Evolutionary conservation across 2,888 invertebrate genomes (phyloP), one percentile per base, ranked within the genome.

Genomic region (Torymus texanus): DNA sequence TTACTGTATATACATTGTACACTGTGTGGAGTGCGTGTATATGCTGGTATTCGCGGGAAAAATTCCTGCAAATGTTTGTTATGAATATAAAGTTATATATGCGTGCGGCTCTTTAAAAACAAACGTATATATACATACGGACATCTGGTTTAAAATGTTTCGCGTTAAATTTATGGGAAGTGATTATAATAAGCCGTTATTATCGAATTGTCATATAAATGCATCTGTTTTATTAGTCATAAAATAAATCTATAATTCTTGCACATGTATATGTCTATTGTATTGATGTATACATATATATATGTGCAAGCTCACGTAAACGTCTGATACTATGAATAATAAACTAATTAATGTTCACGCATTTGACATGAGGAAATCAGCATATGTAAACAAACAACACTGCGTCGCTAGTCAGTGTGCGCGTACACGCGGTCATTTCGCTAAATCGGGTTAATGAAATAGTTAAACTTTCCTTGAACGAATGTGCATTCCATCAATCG

Each of bases 331-430:
- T 55, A 63, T 55, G 41, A 63, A 13, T 59, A 21, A 61, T 2
- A 29, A 18, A 61, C 13, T 53, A 18, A 61, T 75, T 59, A 58
- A 21, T 51, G 51, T 14, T 29, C 53, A 55, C 21, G 21, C 53
- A 55, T 41, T 41, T 63, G 14, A 56, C 18, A 21, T n/a, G 10
- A 11, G 13, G 10, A 50, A 62, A 76, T 76, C 63, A 63, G 41
- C 62, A 50, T 55, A 10, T 12, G 61, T 41, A 75, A 75, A 41
- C 50, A 53, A n/a, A 13, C 21, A 41, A 41, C 8, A 41, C 8
- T 41, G 8, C 41, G 10, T 21, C 21, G 21, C 21, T 5, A 41
- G 41, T 41, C 41, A 41, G 41, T 1, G 41, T 11, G 56, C 21
- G 10, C 18, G 29, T 2, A 21, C 21, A 21, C 21, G 18, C 11